These are phyloP conservation scores for Drosophila niveifrons DNA, from an alignment of 2,888 invertebrate genomes.

Conservation along the genomic window DNA sequence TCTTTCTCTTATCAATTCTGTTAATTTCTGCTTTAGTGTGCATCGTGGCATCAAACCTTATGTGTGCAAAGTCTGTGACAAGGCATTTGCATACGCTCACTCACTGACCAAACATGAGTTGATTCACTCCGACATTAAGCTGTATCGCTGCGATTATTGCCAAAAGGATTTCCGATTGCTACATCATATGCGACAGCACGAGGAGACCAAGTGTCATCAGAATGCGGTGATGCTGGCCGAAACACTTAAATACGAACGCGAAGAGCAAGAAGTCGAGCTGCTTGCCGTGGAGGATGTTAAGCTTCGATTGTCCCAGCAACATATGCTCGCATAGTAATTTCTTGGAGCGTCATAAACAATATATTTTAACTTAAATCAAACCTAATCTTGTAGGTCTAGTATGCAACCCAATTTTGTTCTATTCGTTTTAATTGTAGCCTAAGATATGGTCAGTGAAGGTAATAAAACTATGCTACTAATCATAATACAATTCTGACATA, in stretches of 20 bases:
- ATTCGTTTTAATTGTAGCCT: constrained; percentile 2
- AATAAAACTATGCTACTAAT: background rate
- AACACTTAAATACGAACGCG: constrained; percentile 54
- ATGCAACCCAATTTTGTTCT: background rate
- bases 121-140: constrained; percentile 82
- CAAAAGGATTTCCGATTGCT: constrained; percentile 83
- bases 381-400: background rate
- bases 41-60: constrained; percentile 83
- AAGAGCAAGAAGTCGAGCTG: constrained; percentile 55
- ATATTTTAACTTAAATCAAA: constrained; percentile 24
- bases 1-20: background rate
- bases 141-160: constrained; percentile 82
- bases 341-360: constrained; percentile 3
- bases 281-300: constrained; percentile 50
- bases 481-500: background rate
- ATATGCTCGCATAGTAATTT: constrained; percentile 34
- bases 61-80: constrained; percentile 79
- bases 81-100: constrained; percentile 82
- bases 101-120: constrained; percentile 82
- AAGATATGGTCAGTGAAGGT: background rate
- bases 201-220: constrained; percentile 82
- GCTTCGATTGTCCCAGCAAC: constrained; percentile 31
- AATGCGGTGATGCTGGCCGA: constrained; percentile 76
- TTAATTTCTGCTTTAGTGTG: constrained; percentile 53
- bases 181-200: constrained; percentile 84